phyloP scores from a whole-genome alignment of 2,888 invertebrate species.

The Galeruca laticollis region DNA sequence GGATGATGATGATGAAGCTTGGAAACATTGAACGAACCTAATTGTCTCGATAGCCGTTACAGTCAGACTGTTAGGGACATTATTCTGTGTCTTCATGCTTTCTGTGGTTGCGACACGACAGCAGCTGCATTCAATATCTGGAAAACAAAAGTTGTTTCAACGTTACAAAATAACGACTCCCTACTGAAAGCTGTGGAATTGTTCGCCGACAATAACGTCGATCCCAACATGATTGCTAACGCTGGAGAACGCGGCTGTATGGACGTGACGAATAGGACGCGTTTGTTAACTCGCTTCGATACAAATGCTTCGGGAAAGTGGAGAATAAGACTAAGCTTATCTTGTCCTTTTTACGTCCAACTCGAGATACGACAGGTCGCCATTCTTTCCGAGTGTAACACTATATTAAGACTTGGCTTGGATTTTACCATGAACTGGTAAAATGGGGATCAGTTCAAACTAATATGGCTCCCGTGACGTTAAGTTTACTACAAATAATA shows the following conservation, averaged over 20 bases:
- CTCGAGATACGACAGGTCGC: not conserved
- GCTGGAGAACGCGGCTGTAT: not conserved
- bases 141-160: not conserved
- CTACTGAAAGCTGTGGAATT: not conserved
- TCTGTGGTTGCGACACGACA: not conserved
- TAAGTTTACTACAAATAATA: too few relatives aligned
- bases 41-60: too few relatives aligned
- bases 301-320: not conserved
- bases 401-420: not conserved
- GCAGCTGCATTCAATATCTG: not conserved
- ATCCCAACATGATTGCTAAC: too few relatives aligned
- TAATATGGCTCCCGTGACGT: not conserved
- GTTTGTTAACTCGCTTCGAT: too few relatives aligned
- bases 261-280: not conserved
- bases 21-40: too few relatives aligned
- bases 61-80: not conserved
- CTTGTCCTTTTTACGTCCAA: not conserved
- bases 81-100: not conserved
- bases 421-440: too few relatives aligned
- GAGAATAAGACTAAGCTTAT: not conserved
- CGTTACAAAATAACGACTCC: not conserved
- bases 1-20: too few relatives aligned
- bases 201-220: not conserved
- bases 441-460: not conserved
- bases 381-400: not conserved